Conservation (phyloP, 2,113 vertebrate species). For the Piprites chloris region DNA sequence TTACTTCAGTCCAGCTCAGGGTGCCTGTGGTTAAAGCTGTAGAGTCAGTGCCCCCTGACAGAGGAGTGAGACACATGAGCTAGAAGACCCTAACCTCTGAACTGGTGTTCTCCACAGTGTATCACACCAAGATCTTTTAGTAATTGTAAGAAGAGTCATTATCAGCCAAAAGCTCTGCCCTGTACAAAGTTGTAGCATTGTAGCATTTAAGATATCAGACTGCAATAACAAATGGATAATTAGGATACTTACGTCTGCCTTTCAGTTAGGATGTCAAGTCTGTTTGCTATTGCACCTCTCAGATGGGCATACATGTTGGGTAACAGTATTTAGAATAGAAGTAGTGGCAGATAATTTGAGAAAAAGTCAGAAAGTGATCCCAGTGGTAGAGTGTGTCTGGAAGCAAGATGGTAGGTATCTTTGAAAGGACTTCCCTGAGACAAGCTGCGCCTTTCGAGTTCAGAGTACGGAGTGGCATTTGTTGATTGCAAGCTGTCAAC, state of each 20-base stretch:
- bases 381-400: not conserved
- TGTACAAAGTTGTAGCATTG: not conserved
- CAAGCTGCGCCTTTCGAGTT: not conserved
- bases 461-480: not conserved
- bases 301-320: not conserved
- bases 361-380: not conserved
- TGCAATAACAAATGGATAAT: not conserved
- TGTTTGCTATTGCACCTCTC: rapidly evolving
- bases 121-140: not conserved
- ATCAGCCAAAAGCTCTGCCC: not conserved
- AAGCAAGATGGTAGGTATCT: not conserved
- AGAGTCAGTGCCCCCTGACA: not conserved
- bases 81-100: not conserved
- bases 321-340: not conserved
- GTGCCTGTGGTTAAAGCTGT: not conserved
- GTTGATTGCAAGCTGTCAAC: not conserved
- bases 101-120: not conserved
- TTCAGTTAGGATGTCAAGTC: not conserved
- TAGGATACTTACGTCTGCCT: not conserved
- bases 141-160: not conserved
- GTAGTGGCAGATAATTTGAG: not conserved
- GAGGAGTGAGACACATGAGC: not conserved
- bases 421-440: not conserved
- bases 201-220: not conserved
- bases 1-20: not conserved